phyloP scores from a whole-genome alignment of 2,888 invertebrate species.

The Xestia rhomboidea region DNA sequence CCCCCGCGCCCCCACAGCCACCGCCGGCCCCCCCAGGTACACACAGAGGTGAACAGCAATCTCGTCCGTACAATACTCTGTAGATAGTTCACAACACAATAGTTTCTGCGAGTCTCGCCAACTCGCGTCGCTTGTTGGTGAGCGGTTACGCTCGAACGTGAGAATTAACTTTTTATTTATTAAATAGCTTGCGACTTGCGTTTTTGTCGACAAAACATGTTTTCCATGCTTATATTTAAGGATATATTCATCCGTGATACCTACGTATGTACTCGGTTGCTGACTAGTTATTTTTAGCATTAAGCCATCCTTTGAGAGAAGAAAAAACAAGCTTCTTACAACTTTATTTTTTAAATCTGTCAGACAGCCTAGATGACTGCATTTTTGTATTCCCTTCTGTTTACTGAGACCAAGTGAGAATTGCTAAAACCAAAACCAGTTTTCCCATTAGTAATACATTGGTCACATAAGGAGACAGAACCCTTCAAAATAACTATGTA shows the following conservation, averaged over 20 bases:
- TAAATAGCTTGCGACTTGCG: slow-evolving; percentile 22
- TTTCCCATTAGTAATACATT: background rate
- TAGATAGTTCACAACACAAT: slow-evolving; percentile 76
- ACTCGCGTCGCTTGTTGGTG: slow-evolving; percentile 65
- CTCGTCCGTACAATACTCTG: slow-evolving; percentile 81
- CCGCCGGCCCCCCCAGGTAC: slow-evolving; percentile 75
- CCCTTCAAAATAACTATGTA: background rate
- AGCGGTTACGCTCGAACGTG: slow-evolving; percentile 62
- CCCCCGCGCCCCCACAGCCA: slow-evolving; percentile 62
- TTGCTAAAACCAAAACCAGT: background rate
- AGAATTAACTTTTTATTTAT: slow-evolving; percentile 63
- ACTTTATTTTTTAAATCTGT: background rate
- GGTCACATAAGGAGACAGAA: background rate
- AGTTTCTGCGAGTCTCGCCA: slow-evolving; percentile 75
- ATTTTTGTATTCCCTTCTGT: background rate
- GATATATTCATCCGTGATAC: slow-evolving; percentile 11
- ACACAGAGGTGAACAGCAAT: slow-evolving; percentile 82
- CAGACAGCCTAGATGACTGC: background rate
- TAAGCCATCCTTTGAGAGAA: background rate
- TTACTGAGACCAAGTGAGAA: background rate
- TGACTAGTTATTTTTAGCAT: slow-evolving; percentile 3
- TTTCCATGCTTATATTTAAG: slow-evolving; percentile 20
- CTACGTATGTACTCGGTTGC: background rate
- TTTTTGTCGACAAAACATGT: slow-evolving; percentile 32
- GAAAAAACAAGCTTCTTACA: background rate